A percentile compares a stretch with the other conserved stretches of the same genome.
Conservation (phyloP, 2,797 vertebrate species). For the Aotus griseimembra region DNA sequence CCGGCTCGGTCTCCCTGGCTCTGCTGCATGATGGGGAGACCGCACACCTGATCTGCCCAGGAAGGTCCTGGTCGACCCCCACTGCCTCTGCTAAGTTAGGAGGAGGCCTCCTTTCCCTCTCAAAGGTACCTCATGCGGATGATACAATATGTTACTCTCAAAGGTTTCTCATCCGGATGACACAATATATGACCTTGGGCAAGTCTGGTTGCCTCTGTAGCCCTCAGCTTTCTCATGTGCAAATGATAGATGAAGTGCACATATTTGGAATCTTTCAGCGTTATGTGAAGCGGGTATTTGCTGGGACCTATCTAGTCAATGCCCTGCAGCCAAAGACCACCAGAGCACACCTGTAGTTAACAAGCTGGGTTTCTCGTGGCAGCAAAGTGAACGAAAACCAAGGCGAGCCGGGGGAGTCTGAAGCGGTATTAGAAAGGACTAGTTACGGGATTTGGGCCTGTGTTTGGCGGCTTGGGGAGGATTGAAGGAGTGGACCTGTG, state of each 20-base stretch:
- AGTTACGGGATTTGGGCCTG: not conserved
- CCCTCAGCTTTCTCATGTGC: not conserved
- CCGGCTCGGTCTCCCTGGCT: not conserved
- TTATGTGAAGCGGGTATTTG: too few species aligned
- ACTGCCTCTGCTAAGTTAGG: fast-evolving
- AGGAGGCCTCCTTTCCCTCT: fast-evolving
- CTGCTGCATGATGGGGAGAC: fast-evolving
- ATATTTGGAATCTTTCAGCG: not conserved
- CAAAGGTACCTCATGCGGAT: not conserved
- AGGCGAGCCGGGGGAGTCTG: fast-evolving
- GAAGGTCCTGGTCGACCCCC: fast-evolving
- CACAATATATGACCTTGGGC: not conserved
- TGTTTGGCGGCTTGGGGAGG: not conserved
- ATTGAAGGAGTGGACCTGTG: not conserved
- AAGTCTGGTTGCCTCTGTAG: not conserved
- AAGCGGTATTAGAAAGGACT: not conserved
- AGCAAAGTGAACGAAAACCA: not conserved
- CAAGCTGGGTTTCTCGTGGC: fast-evolving
- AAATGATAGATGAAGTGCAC: not conserved
- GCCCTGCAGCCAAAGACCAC: not conserved
- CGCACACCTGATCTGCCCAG: fast-evolving
- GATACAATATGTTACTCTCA: not conserved
- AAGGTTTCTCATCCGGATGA: not conserved
- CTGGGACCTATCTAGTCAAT: fast-evolving
- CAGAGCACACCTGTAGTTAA: not conserved